These are phyloP conservation scores for Magallana ariakensis DNA, from an alignment of 1,140 invertebrate species.

Conservation along the genomic window DNA sequence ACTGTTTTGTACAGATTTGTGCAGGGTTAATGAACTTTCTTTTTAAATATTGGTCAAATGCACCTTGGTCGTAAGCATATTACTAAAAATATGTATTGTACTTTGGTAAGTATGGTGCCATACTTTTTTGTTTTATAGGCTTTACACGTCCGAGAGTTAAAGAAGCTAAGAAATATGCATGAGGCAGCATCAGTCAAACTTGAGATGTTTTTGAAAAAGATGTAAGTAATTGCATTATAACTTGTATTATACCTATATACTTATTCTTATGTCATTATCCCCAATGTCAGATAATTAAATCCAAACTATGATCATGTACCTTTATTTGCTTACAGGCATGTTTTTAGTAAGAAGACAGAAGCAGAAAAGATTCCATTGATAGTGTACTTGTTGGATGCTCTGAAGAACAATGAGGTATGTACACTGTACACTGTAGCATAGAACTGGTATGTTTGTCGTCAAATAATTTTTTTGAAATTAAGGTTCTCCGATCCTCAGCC, in stretches of 20 bases:
- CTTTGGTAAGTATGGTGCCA: too few species aligned
- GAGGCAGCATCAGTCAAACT: conserved; percentile 81
- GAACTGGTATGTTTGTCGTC: too few species aligned
- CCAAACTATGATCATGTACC: background rate
- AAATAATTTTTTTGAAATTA: too few species aligned
- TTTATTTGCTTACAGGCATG: conserved; percentile 78
- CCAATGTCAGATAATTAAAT: background rate
- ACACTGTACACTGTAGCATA: background rate
- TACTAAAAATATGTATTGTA: too few species aligned
- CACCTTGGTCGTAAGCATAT: too few species aligned
- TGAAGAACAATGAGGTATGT: conserved; percentile 77
- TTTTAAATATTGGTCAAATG: too few species aligned
- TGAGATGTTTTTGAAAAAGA: conserved; percentile 79
- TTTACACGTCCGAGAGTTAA: conserved; percentile 81
- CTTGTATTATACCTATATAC: background rate
- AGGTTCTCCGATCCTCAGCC: too few species aligned
- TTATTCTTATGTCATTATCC: background rate
- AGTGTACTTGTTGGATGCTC: conserved; percentile 83
- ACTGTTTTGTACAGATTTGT: too few species aligned
- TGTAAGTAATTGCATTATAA: conserved; percentile 71
- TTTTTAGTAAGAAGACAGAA: conserved; percentile 83
- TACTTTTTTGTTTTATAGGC: conserved; percentile 70
- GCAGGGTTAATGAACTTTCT: too few species aligned
- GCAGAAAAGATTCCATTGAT: conserved; percentile 83
- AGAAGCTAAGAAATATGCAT: conserved; percentile 81